Evolutionary conservation across 1,140 invertebrate species (phyloP).

Genomic region (Zaprionus vittiger): DNA sequence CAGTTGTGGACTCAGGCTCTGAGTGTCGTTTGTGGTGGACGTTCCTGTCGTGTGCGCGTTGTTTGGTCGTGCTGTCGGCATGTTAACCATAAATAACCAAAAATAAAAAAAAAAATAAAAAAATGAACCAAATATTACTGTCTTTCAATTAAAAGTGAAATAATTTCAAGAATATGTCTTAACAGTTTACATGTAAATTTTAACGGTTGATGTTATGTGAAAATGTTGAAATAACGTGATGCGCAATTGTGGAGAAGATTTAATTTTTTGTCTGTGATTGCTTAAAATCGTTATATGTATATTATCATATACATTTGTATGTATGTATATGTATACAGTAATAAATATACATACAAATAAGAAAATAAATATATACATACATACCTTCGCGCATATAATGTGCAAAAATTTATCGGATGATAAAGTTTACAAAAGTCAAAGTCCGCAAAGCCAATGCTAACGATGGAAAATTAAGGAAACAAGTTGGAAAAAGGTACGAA

Average conservation of each 20-base stretch:
- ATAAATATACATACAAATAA: constrained; percentile 57
- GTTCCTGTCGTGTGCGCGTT: constrained; percentile 74
- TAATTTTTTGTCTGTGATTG: constrained; percentile 6
- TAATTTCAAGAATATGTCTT: not conserved
- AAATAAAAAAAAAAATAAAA: constrained; percentile 25
- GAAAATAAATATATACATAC: constrained; percentile 19
- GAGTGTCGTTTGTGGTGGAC: constrained; percentile 69
- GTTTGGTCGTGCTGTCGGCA: constrained; percentile 59
- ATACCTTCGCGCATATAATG: constrained; percentile 58
- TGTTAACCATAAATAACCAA: constrained; percentile 41
- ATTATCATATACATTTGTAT: not conserved
- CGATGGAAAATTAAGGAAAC: not conserved
- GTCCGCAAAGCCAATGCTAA: not conserved
- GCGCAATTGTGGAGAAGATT: not conserved
- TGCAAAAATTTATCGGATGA: not conserved
- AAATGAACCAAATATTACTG: not conserved
- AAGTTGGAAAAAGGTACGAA: not conserved
- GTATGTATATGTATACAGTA: constrained; percentile 50
- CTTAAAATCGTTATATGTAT: not conserved
- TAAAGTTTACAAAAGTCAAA: not conserved
- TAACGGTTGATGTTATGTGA: not conserved
- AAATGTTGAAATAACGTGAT: not conserved
- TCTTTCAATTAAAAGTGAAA: not conserved
- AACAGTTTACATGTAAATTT: not conserved
- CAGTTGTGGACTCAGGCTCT: constrained; percentile 64